These are phyloP conservation scores for Nephotettix cincticeps DNA, from an alignment of 1,140 invertebrate genomes.

Conservation along the genomic window DNA sequence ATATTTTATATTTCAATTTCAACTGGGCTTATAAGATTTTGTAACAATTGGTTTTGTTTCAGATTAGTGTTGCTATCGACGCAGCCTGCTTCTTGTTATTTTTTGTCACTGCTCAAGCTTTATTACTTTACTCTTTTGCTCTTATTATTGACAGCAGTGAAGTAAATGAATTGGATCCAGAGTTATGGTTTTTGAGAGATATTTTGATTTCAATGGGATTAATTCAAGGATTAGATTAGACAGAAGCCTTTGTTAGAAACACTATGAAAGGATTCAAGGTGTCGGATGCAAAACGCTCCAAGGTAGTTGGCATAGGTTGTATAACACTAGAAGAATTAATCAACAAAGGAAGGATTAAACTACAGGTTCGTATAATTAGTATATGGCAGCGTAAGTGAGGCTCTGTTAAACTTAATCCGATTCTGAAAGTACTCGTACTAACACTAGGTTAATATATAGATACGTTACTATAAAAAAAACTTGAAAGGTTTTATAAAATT, in stretches of 20 bases:
- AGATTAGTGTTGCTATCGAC: neutral
- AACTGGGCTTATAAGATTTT: too few species aligned
- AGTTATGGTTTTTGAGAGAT: neutral
- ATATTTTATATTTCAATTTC: too few species aligned
- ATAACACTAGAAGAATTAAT: constrained; percentile 60
- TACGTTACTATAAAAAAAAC: too few species aligned
- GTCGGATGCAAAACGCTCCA: constrained; percentile 60
- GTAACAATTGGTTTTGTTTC: too few species aligned
- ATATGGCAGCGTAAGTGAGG: too few species aligned
- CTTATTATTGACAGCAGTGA: neutral
- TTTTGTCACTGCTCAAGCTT: neutral
- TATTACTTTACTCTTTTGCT: neutral
- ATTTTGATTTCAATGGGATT: constrained; percentile 1
- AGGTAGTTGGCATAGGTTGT: constrained; percentile 67
- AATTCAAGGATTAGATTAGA: neutral
- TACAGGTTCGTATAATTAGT: constrained; percentile 70
- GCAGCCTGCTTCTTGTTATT: neutral
- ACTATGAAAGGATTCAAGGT: constrained; percentile 68
- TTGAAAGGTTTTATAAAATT: too few species aligned
- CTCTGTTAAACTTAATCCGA: too few species aligned
- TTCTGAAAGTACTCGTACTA: too few species aligned
- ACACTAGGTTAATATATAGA: too few species aligned
- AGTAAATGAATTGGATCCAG: neutral
- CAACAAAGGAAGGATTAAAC: constrained; percentile 63
- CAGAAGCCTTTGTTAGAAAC: neutral